Evolutionary conservation across 2,113 vertebrate species (phyloP).

Genomic region (Archilochus colubris): DNA sequence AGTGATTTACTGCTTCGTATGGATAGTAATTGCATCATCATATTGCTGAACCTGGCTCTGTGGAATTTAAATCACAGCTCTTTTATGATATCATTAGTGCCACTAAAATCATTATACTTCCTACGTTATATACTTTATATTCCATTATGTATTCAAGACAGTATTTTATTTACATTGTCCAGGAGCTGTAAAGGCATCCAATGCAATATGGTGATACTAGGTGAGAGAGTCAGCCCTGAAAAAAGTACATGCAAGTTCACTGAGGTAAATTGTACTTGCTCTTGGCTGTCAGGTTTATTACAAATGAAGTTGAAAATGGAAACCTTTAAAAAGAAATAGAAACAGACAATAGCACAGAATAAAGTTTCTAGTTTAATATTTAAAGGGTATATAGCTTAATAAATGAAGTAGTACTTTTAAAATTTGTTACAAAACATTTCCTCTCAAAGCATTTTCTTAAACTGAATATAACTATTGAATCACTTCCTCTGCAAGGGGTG

Average conservation of each 20-base stretch:
- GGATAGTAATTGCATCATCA: background rate
- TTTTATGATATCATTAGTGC: background rate
- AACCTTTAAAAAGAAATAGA: conserved; percentile 52
- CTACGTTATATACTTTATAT: background rate
- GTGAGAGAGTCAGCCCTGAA: background rate
- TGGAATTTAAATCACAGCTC: background rate
- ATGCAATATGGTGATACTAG: background rate
- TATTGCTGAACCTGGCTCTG: background rate
- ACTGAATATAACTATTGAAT: conserved; percentile 5
- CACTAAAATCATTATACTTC: background rate
- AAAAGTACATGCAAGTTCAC: background rate
- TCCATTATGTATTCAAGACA: background rate
- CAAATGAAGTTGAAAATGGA: conserved; percentile 9
- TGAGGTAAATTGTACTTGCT: background rate
- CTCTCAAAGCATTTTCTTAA: conserved; percentile 13
- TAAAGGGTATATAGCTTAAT: conserved; percentile 7
- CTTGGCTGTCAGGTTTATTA: background rate
- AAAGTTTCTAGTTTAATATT: conserved; percentile 13
- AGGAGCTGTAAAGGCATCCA: background rate
- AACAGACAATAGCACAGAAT: conserved; percentile 13
- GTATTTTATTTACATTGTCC: background rate
- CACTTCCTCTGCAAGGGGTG: conserved; percentile 32
- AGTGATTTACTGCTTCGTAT: background rate
- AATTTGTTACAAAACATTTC: conserved; percentile 32
- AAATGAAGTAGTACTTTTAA: background rate